Evolutionary conservation across 2,797 vertebrate genomes (phyloP).

Genomic region (Melanogrammus aeglefinus): DNA sequence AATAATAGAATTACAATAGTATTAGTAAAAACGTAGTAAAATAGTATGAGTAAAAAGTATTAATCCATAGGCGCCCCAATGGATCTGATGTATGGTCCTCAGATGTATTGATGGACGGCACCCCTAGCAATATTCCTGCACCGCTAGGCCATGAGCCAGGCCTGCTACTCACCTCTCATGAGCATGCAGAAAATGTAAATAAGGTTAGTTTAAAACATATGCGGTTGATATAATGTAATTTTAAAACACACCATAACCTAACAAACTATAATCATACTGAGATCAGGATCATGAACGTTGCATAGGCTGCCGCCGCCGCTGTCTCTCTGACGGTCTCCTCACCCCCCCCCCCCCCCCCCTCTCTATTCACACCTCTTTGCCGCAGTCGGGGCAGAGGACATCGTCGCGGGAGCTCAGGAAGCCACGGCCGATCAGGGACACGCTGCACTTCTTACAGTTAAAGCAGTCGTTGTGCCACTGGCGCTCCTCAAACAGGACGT

Average conservation of each 20-base stretch:
- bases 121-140: no score
- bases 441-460: constrained; percentile 88
- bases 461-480: constrained; percentile 98
- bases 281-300: background rate
- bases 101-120: no score
- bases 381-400: constrained; percentile 90
- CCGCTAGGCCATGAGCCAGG: background rate
- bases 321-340: background rate
- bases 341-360: background rate
- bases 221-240: background rate
- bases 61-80: no score
- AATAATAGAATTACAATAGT: no score
- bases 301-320: background rate
- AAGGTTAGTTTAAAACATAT: background rate
- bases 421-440: constrained; percentile 89
- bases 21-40: no score
- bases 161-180: background rate
- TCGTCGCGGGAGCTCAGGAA: constrained; percentile 91
- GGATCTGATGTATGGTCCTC: no score
- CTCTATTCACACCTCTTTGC: constrained; percentile 80
- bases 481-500: constrained; percentile 95
- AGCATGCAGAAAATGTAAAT: background rate
- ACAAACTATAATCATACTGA: background rate
- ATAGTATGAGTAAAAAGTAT: no score
- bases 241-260: background rate